These are phyloP conservation scores for Charadrius vociferus DNA, from an alignment of 2,113 vertebrate species.

Conservation along the genomic window DNA sequence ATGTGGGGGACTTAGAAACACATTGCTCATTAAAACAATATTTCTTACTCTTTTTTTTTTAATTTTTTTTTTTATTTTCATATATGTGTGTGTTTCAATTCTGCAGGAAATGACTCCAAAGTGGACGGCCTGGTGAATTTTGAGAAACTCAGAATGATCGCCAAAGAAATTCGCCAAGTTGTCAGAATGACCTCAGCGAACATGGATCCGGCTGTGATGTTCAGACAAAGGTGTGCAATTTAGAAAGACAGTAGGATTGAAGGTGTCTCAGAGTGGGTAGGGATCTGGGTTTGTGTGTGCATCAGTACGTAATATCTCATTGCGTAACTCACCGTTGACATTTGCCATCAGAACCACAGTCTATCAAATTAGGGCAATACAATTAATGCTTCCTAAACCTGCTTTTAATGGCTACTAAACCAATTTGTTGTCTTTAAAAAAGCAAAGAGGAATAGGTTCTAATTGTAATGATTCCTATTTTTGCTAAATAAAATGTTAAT, in stretches of 20 bases:
- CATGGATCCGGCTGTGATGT: slow-evolving; percentile 98
- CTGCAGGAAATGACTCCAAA: slow-evolving; percentile 90
- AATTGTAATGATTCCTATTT: not conserved
- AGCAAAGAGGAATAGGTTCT: not conserved
- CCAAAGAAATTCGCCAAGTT: slow-evolving; percentile 94
- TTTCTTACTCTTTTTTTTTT: not conserved
- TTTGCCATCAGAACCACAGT: not conserved
- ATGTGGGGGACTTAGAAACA: not conserved
- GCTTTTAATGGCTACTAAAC: not conserved
- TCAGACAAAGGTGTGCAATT: slow-evolving; percentile 91
- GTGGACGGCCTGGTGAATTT: slow-evolving; percentile 97
- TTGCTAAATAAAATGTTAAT: not conserved
- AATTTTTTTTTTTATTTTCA: not conserved
- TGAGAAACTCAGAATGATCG: slow-evolving; percentile 97
- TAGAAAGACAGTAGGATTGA: not conserved
- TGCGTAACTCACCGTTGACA: not conserved
- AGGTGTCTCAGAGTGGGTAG: not conserved
- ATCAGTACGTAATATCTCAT: not conserved
- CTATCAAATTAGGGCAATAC: not conserved
- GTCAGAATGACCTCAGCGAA: slow-evolving; percentile 94
- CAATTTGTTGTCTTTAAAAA: not conserved
- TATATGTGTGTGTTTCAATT: not conserved
- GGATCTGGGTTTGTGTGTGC: not conserved
- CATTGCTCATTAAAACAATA: not conserved
- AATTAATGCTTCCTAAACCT: not conserved